Evolutionary conservation across 2,797 vertebrate genomes (phyloP), one percentile per base, ranked within the genome.

Genomic region (Eulemur rubriventer): DNA sequence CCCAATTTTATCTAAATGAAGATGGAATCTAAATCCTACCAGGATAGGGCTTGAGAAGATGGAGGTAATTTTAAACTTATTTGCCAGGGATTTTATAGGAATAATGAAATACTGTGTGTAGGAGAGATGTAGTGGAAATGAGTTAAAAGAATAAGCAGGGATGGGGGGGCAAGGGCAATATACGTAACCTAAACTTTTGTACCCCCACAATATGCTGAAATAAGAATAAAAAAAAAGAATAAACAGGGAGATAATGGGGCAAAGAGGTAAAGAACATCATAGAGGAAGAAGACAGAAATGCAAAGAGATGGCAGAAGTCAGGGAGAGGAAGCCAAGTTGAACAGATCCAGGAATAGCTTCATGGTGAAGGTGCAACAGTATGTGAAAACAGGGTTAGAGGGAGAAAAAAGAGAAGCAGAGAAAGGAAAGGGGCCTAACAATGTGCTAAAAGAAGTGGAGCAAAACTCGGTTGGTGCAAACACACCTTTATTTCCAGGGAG

Each of bases 1-100:
- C 35, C 48, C 14, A 50, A 72, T 93, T 80, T 76, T 70, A 76
- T 70, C 59, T 65, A 65, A 65, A 88, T 75, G 12, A 50, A 17
- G 72, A 22, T 82, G 55, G 61, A 46, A 18, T 86, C 35, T 82
- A 72, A 38, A 73, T 35, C 38, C 28, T 13, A 48, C 50, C 59
- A 57, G 52, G 41, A 26, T 65, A 30, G 41, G 24, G 33, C 67
- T 24, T 73, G 92, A 22, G 50, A 55, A 46, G 65, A 83, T 28
- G 69, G 61, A 52, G 33, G 33, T 55, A 6, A 48, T 79, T 81
- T 75, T 61, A 63, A 87, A 75, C 35, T 73, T 33, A 30, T 20
- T 38, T 55, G n/a, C 10, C 43, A 69, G 7, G 38, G 20, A n/a
- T 63, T 20, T 9, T n/a, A 30, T 24, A 52, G 59, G 35, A 93